Evolutionary conservation across 2,113 vertebrate genomes (phyloP), one percentile per base, ranked within the genome.

Genomic region (Carlito syrichta): DNA sequence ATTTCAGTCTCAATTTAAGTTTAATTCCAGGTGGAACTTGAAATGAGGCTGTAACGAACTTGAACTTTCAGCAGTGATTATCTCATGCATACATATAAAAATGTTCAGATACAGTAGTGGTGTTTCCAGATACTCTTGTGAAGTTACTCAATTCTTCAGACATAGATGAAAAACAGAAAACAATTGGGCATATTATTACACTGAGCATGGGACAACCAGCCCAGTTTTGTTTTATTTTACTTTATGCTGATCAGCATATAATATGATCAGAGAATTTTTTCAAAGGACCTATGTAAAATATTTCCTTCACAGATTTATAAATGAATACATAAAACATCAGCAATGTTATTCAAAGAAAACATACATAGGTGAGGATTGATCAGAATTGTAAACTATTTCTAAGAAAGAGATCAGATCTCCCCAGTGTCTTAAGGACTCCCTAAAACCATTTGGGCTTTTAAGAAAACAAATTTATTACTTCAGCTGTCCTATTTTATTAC

Each of bases 1-100:
- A 97, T 98, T 98, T 96, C 85, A 52, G 40, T 97, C 94, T 98
- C 94, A 96, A 73, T 97, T 97, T 97, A 88, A 97, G 66, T 96
- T 97, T 97, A 98, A 98, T 98, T 98, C 81, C 96, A 95, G 78
- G 40, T 93, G 96, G 71, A 96, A 96, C 77, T 97, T 98, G 86
- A 95, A 94, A 79, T 98, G 88, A 98, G 92, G 68, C 92, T n/a
- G 43, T 97, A 97, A 98, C 96, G 97, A 98, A 88, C 94, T 97
- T 98, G 96, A 98, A 97, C 82, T 96, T 90, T 35, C 0, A 1
- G 32, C 74, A 94, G 62, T 76, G 54, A 96, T 97, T 95, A 69
- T 97, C 82, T 98, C 38, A 73, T 92, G 30, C 56, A 6, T 52
- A 43, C 77, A 90, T 83, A 68, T 82, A 35, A 45, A 90, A 90